phyloP scores from a whole-genome alignment of 2,888 invertebrate genomes.

The Thera britannica region DNA sequence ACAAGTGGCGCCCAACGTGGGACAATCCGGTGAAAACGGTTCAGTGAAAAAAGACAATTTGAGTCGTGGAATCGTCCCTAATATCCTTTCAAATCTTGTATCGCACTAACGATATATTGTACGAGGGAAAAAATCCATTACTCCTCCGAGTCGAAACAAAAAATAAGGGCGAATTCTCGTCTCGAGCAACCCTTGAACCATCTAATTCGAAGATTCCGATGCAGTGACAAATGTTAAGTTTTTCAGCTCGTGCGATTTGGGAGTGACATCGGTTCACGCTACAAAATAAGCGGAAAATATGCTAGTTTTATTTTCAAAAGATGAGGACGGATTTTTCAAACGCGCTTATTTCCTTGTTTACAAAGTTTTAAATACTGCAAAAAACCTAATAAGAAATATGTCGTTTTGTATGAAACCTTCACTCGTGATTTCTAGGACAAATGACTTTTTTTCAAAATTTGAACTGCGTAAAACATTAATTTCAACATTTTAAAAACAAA shows the following conservation, averaged over 20 bases:
- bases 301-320: background rate
- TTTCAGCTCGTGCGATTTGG: slow-evolving; percentile 62
- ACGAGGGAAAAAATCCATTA: slow-evolving; percentile 54
- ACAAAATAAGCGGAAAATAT: slow-evolving; percentile 26
- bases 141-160: slow-evolving; percentile 58
- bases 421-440: too few relatives aligned
- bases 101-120: slow-evolving; percentile 44
- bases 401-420: too few relatives aligned
- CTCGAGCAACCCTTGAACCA: slow-evolving; percentile 63
- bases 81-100: slow-evolving; percentile 44
- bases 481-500: too few relatives aligned
- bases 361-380: too few relatives aligned
- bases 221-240: slow-evolving; percentile 83
- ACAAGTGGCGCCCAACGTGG: background rate
- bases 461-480: too few relatives aligned
- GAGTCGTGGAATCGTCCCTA: slow-evolving; percentile 43
- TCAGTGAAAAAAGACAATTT: slow-evolving; percentile 30
- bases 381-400: too few relatives aligned
- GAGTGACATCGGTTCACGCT: slow-evolving; percentile 50
- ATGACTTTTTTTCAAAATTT: too few relatives aligned
- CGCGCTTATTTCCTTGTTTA: too few relatives aligned
- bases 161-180: slow-evolving; percentile 67
- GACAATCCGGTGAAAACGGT: slow-evolving; percentile 14
- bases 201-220: slow-evolving; percentile 81
- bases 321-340: background rate